These are phyloP conservation scores for Drosophila differens DNA, from an alignment of 2,888 invertebrate species.

Conservation along the genomic window DNA sequence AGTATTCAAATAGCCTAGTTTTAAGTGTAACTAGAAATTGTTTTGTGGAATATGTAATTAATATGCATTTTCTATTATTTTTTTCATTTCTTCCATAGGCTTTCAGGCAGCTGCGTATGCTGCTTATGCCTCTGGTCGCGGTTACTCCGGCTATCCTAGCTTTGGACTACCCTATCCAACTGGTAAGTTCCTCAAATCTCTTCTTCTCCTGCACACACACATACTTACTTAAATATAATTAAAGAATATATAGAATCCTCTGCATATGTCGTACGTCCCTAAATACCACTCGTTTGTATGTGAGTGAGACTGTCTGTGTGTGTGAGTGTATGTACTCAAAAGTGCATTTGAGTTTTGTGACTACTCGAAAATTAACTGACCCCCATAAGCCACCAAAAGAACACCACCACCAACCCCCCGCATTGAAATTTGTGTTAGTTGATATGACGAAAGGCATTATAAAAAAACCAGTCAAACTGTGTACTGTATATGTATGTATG, in stretches of 20 bases:
- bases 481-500: slow-evolving; percentile 18
- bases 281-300: slow-evolving; percentile 34
- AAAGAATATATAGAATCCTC: slow-evolving; percentile 36
- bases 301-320: slow-evolving; percentile 41
- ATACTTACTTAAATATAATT: slow-evolving; percentile 15
- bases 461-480: slow-evolving; percentile 24
- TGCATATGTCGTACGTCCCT: slow-evolving; percentile 43
- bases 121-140: slow-evolving; percentile 98
- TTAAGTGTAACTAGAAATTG: background rate
- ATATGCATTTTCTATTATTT: background rate
- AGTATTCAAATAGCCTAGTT: background rate
- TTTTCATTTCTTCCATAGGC: slow-evolving; percentile 86
- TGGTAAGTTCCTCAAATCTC: slow-evolving; percentile 89
- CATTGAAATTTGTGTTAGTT: slow-evolving; percentile 63
- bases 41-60: background rate
- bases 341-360: slow-evolving; percentile 42
- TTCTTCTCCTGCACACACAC: slow-evolving; percentile 22
- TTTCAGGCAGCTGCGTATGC: slow-evolving; percentile 98
- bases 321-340: slow-evolving; percentile 44
- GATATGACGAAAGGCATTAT: slow-evolving; percentile 69
- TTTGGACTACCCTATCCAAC: slow-evolving; percentile 99
- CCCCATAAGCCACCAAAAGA: background rate
- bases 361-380: slow-evolving; percentile 41
- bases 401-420: background rate
- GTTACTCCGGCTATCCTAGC: slow-evolving; percentile 98